phyloP scores from a whole-genome alignment of 2,797 vertebrate genomes.

The Avahi laniger region DNA sequence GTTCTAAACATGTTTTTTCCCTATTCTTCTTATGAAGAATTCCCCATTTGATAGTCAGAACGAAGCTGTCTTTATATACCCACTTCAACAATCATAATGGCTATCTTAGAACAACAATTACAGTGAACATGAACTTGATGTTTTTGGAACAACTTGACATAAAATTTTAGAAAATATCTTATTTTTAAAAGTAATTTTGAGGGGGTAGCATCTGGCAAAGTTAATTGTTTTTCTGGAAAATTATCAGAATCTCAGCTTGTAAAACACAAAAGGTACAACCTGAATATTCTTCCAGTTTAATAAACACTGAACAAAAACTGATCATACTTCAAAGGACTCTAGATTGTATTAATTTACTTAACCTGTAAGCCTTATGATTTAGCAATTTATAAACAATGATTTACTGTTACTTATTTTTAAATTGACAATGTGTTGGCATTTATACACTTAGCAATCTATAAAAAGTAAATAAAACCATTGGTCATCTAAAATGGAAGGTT shows the following conservation, averaged over 20 bases:
- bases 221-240: neutral
- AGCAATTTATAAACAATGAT: neutral
- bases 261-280: neutral
- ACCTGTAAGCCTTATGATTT: neutral
- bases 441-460: neutral
- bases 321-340: neutral
- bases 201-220: neutral
- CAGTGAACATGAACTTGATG: neutral
- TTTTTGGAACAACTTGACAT: neutral
- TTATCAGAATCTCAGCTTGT: neutral
- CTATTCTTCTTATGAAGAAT: neutral
- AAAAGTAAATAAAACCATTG: conserved; percentile 17
- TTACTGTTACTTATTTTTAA: neutral
- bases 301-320: neutral
- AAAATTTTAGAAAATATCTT: neutral
- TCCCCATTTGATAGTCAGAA: neutral
- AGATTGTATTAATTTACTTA: neutral
- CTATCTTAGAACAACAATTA: neutral
- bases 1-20: neutral
- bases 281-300: neutral
- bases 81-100: neutral
- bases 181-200: conserved; percentile 8
- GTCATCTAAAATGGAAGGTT: neutral
- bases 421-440: neutral
- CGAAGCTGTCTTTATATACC: neutral